Evolutionary conservation across 2,797 vertebrate species (phyloP).

Genomic region (Rhinogobio ventralis): DNA sequence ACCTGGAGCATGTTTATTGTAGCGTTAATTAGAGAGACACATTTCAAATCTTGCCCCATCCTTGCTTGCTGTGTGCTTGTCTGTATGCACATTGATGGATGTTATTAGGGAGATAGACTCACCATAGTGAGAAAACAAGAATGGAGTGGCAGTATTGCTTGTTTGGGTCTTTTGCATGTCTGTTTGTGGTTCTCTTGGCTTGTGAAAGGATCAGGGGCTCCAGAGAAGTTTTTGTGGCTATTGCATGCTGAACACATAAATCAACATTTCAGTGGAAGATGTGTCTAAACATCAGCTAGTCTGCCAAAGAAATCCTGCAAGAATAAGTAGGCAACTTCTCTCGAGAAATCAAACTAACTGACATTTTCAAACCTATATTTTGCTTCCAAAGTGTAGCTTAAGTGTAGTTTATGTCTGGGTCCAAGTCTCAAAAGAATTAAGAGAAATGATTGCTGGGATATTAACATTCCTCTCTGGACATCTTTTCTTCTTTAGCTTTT

Average conservation of each 20-base stretch:
- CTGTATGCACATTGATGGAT: neutral
- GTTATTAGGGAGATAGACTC: neutral
- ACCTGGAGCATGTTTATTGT: neutral
- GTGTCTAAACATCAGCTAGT: neutral
- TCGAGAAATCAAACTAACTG: neutral
- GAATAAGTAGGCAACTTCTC: neutral
- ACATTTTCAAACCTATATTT: conserved; percentile 30
- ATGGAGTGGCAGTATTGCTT: neutral
- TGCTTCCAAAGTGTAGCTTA: conserved; percentile 19
- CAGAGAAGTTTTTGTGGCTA: neutral
- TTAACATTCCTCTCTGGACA: conserved; percentile 19
- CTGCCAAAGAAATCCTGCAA: conserved; percentile 2
- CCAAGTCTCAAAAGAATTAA: conserved; percentile 13
- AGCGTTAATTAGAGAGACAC: neutral
- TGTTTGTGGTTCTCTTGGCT: conserved; percentile 32
- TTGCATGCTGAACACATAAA: neutral
- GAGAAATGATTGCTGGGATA: conserved; percentile 12
- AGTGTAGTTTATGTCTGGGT: conserved; percentile 34
- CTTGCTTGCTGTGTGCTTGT: neutral
- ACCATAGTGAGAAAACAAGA: neutral
- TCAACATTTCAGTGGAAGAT: conserved; percentile 1
- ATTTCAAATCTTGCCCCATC: neutral
- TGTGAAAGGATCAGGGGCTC: conserved; percentile 10
- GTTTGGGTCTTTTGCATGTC: conserved; percentile 1
- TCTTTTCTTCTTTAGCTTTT: conserved; percentile 34